A percentile compares a stretch with the other conserved stretches of the same genome.
phyloP scores from a whole-genome alignment of 2,113 vertebrate species.

The Actenoides hombroni region DNA sequence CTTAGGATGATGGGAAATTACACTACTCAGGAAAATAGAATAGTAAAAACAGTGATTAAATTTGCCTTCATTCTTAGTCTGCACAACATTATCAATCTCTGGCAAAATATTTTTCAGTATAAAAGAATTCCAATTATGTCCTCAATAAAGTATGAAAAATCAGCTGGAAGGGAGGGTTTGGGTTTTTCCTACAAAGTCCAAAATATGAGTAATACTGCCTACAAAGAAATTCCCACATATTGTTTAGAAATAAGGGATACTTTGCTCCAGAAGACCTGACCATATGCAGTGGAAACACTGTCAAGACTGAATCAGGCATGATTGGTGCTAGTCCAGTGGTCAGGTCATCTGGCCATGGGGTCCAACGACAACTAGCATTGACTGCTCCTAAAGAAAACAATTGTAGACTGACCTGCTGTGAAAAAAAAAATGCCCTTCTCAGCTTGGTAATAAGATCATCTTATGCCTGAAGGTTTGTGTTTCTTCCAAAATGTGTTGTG shows the following conservation, averaged over 20 bases:
- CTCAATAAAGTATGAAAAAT: not conserved
- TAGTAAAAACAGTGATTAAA: conserved; percentile 35
- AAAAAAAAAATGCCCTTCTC: not conserved
- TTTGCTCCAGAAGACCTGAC: not conserved
- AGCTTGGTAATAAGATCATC: not conserved
- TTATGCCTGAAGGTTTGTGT: not conserved
- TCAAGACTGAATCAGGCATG: not conserved
- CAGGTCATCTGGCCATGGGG: not conserved
- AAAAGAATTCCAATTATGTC: not conserved
- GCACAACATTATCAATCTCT: not conserved
- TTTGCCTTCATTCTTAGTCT: conserved; percentile 6
- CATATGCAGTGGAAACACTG: not conserved
- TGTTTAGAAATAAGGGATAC: not conserved
- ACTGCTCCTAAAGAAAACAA: not conserved
- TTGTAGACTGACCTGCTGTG: not conserved
- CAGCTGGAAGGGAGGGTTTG: not conserved
- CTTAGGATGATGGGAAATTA: conserved; percentile 38
- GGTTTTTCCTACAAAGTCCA: not conserved
- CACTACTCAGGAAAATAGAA: conserved; percentile 3
- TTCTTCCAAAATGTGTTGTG: not conserved
- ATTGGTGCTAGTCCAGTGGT: not conserved
- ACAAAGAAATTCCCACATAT: not conserved
- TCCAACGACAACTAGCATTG: not conserved
- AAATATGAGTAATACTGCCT: not conserved
- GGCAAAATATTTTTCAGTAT: not conserved